Conservation (phyloP, 1,140 invertebrate genomes). For the Papilio polytes region DNA sequence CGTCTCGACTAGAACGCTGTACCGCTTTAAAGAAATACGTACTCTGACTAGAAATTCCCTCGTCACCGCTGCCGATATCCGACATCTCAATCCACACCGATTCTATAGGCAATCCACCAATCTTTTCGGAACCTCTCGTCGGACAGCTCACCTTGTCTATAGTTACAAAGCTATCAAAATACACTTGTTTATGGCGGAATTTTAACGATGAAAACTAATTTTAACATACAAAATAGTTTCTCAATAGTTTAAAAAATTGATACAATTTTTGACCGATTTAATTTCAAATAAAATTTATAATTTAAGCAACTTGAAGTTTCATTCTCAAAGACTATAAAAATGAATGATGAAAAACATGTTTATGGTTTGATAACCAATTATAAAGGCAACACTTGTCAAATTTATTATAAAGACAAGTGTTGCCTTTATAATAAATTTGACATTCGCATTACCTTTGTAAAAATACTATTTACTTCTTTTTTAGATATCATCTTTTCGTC, state of each 20-base stretch:
- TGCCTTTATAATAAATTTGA: background rate
- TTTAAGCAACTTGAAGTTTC: background rate
- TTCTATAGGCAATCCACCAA: slow-evolving; percentile 80
- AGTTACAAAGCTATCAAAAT: slow-evolving; percentile 76
- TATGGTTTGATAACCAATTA: no score
- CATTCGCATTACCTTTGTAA: background rate
- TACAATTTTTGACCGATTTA: background rate
- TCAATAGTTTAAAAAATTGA: background rate
- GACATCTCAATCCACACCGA: slow-evolving; percentile 87
- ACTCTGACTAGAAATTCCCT: slow-evolving; percentile 89
- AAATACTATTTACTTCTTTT: no score
- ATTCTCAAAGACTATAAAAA: background rate
- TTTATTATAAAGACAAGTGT: background rate
- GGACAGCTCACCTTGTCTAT: slow-evolving; percentile 79
- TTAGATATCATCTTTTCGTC: no score
- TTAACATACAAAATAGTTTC: background rate
- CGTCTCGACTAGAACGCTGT: slow-evolving; percentile 54
- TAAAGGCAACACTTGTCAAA: no score
- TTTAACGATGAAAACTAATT: background rate
- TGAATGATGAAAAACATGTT: background rate
- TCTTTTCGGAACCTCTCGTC: slow-evolving; percentile 78
- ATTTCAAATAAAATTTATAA: background rate
- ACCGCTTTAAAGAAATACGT: slow-evolving; percentile 83
- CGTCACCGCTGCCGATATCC: slow-evolving; percentile 89
- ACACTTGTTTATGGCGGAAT: slow-evolving; percentile 57